A percentile compares a stretch with the other conserved stretches of the same genome.
Conservation (phyloP, 2,113 vertebrate species). For the Stictonetta naevosa region DNA sequence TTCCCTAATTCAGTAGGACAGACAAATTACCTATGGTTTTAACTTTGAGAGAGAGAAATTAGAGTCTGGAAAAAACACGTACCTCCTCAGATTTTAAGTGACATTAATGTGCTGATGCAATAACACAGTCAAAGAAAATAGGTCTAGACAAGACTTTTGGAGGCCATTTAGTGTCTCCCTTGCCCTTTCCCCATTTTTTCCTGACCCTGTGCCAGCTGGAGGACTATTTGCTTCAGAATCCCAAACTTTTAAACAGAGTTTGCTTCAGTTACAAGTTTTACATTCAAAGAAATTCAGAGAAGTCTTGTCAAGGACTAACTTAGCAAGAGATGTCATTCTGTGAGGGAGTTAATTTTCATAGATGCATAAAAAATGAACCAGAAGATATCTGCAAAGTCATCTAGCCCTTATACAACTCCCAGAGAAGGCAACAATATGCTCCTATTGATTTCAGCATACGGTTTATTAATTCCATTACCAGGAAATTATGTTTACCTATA, state of each 20-base stretch:
- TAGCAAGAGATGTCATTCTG: background rate
- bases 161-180: background rate
- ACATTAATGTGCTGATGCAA: background rate
- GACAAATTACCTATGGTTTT: background rate
- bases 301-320: background rate
- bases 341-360: background rate
- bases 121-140: background rate
- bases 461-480: background rate
- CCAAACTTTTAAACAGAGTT: background rate
- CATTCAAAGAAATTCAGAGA: background rate
- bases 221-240: background rate
- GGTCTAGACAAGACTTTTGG: background rate
- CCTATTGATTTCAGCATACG: background rate
- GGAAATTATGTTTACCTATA: background rate
- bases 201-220: background rate
- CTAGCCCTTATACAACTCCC: background rate
- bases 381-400: background rate
- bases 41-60: background rate
- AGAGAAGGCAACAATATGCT: background rate
- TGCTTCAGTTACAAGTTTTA: background rate
- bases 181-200: background rate
- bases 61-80: background rate
- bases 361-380: background rate
- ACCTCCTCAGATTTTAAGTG: background rate
- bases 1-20: background rate